Base-by-base conservation (phyloP, 2,888 invertebrate species). In the Polyploca ridens region DNA sequence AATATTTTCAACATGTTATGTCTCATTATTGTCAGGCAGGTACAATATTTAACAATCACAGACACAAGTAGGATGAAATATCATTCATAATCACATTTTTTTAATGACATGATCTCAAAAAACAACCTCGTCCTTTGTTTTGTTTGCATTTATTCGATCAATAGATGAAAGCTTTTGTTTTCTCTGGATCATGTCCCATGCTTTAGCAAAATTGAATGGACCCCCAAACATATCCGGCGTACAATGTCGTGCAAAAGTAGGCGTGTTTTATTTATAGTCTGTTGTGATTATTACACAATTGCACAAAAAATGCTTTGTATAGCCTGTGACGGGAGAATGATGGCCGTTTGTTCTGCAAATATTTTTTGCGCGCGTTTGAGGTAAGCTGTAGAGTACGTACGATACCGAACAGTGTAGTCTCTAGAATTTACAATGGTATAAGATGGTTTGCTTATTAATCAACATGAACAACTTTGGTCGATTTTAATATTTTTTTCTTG, bases 231-330 rank as follows among this genome's bases (percentile, higher is more conserved):
- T 70, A 73, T 72, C 70, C 68, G 70, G 73, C 54, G 63, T 41
- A 71, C 73, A 74, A 73, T 75, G 70, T 74, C 68, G 75, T 71
- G 72, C 71, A 75, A 82, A 87, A 88, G 79, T 86, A 77, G 91
- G 91, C 89, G 91, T 89, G 86, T 83, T 84, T 86, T 89, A 90
- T 91, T 90, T 90, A 90, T 89, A 79, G 83, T 80, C 79, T 87
- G 89, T 89, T 90, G 82, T 90, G 90, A 90, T 89, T 83, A 82
- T 81, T 85, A 82, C 81, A 88, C 86, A 87, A 87, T 87, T 78
- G 83, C 70, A 71, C 71, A 74, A 78, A 80, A 80, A 79, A 74
- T 67, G 66, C 76, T 81, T 82, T 82, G 81, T 82, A 72, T 68
- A 68, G 74, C 73, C 5, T 69, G 71, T 78, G 82, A 83, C 78